Evolutionary conservation across 2,888 invertebrate species (phyloP).

Genomic region (Eupeodes luniger): DNA sequence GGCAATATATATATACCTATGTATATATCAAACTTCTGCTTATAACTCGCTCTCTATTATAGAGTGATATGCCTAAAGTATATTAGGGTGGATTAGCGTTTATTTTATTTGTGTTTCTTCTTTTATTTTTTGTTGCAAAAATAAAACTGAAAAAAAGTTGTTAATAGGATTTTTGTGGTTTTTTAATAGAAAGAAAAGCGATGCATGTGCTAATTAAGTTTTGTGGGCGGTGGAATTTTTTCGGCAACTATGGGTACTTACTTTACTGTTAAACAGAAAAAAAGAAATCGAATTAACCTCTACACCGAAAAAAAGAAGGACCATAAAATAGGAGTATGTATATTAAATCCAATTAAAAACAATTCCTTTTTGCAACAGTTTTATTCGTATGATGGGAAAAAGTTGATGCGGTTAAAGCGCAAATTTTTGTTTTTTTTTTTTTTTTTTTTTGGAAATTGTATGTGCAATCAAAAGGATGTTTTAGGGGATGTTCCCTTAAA

Average conservation of each 20-base stretch:
- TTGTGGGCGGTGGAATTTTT: conserved; percentile 13
- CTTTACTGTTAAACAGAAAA: not conserved
- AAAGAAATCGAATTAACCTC: conserved; percentile 10
- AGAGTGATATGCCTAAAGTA: conserved; percentile 32
- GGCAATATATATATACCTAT: conserved; percentile 36
- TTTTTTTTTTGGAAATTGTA: conserved; percentile 39
- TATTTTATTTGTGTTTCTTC: conserved; percentile 34
- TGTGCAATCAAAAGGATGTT: conserved; percentile 26
- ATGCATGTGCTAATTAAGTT: conserved; percentile 69
- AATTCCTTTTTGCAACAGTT: not conserved
- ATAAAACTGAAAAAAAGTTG: conserved; percentile 25
- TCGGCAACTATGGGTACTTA: not conserved
- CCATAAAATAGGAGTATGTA: not conserved
- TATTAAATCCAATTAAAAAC: conserved; percentile 64
- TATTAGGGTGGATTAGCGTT: conserved; percentile 62
- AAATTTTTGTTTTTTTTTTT: not conserved
- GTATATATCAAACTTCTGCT: not conserved
- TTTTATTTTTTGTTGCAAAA: conserved; percentile 27
- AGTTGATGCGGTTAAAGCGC: not conserved
- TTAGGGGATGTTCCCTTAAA: not conserved
- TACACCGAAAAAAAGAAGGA: not conserved
- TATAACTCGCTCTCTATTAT: not conserved
- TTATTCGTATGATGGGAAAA: not conserved
- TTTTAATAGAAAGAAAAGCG: conserved; percentile 53
- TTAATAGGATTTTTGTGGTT: conserved; percentile 55